Evolutionary conservation across 1,140 invertebrate genomes (phyloP), one percentile per base, ranked within the genome.

Genomic region (Propsilocerus akamusi): DNA sequence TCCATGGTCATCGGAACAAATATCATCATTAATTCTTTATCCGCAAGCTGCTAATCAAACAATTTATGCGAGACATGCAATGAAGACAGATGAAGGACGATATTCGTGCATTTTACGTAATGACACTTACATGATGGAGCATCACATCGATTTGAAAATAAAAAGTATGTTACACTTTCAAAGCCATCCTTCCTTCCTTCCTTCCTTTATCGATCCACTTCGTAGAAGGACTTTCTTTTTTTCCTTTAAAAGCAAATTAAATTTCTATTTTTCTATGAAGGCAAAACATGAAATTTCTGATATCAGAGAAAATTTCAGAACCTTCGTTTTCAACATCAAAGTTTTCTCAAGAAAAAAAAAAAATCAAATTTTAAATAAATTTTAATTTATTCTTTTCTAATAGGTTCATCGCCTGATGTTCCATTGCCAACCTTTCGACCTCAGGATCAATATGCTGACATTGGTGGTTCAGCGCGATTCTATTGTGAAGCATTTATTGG

Each of bases 31-130:
- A 54, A 82, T 85, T 53, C 62, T 83, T 49, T 83, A 81, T 60
- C 80, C 81, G 0, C 80, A 83, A 62, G 80, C 77, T 37, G 79
- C 76, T 37, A 85, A 85, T 66, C 81, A 85, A 64, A 85, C 81
- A 22, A 73, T 85, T 58, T 83, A 82, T 68, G 77, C 79, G n/a
- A 70, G 74, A 49, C 65, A 66, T 17, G 73, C 78, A 23, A 68
- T 70, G 25, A 62, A 71, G 26, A 69, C 68, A 10, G 81, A 83
- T 60, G 72, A 73, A 32, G 81, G 81, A 47, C 76, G 78, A 61
- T 85, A 83, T 66, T 80, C 78, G 12, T 85, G 81, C 59, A 67
- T 75, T 14, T 69, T 81, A 41, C 71, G 72, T 60, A 83, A 83
- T 63, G 79, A 82, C 58, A 79, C 78, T 0, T 72, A 75, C 56